Percentiles rank a stretch among this genome's conserved stretches.
These are phyloP conservation scores for Cheumatopsyche charites DNA, from an alignment of 1,140 invertebrate genomes.

Conservation along the genomic window DNA sequence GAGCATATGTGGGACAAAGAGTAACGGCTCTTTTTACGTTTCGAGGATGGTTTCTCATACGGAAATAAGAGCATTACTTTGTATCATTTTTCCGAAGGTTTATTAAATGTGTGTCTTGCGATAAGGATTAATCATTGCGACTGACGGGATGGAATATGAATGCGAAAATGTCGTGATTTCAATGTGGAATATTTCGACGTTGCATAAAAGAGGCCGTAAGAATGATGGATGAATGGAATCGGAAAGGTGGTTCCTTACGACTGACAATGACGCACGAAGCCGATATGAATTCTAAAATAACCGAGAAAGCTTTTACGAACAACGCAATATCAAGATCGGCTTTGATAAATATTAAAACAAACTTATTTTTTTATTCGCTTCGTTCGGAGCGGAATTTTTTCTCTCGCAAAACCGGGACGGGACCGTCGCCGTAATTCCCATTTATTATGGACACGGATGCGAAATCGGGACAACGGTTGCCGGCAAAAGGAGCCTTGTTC, in stretches of 20 bases:
- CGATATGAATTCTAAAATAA: slow-evolving; percentile 22
- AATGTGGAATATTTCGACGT: slow-evolving; percentile 18
- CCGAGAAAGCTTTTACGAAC: slow-evolving; percentile 16
- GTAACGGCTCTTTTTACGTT: too few species aligned
- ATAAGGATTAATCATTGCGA: slow-evolving; percentile 18
- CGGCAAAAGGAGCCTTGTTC: not conserved
- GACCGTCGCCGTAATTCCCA: not conserved
- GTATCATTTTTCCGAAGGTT: not conserved
- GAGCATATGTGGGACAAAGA: too few species aligned
- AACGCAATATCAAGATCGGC: slow-evolving; percentile 11
- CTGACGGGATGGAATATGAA: slow-evolving; percentile 25
- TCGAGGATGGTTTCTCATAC: too few species aligned
- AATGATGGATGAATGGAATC: slow-evolving; percentile 27
- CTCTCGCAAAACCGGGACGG: not conserved
- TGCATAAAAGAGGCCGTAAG: slow-evolving; percentile 21
- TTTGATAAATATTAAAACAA: slow-evolving; percentile 22
- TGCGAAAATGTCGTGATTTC: slow-evolving; percentile 28
- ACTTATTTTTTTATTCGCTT: not conserved
- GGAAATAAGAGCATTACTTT: too few species aligned
- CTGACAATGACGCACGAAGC: slow-evolving; percentile 20
- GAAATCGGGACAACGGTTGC: slow-evolving; percentile 1
- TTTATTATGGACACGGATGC: slow-evolving; percentile 15
- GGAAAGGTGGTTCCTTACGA: slow-evolving; percentile 17
- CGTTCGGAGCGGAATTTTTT: not conserved
- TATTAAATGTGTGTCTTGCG: slow-evolving; percentile 19